Evolutionary conservation across 1,140 invertebrate species (phyloP), one percentile per base, ranked within the genome.

Genomic region (Apis dorsata): DNA sequence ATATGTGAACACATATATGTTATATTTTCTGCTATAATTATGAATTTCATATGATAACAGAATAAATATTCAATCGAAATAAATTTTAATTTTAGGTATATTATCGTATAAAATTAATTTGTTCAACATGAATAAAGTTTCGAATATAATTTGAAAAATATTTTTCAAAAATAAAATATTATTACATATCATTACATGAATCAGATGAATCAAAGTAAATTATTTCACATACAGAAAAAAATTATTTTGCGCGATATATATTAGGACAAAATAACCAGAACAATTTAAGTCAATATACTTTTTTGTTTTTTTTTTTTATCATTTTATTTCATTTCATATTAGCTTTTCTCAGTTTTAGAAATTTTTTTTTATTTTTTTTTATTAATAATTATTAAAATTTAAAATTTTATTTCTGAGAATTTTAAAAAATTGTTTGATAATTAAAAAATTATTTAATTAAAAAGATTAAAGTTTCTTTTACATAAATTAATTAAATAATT

Each of bases 181-280:
- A 13, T n/a, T 11, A 8, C 19, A 24, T 44, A 69, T 59, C 3
- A 34, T 34, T 34, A 34, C 1, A 44, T 44, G 76, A 63, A 51
- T 71, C 62, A 49, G 17, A 49, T 24, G 17, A 65, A 74, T 74
- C 65, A 81, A 81, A 73, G 65, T 53, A 15, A 77, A 81, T 57
- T 75, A n/a, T 59, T 51, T 74, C 53, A 49, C 44, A 21, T 21
- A 66, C 13, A 11, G 70, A 81, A 74, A 79, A 74, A 21, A 55
- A 65, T n/a, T 65, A 17, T 49, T 70, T 10, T 55, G 60, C 74
- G 0, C 11, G 49, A 34, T 55, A 13, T 34, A 19, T 82, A 69
- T 69, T 77, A 82, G 80, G 57, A 82, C 55, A 77, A 77, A 57
- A 65, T 77, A 53, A 77, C 74, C 63, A 24, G 49, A n/a, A 75